Conservation (phyloP, 2,888 invertebrate genomes). For the Prosapia bicincta region DNA sequence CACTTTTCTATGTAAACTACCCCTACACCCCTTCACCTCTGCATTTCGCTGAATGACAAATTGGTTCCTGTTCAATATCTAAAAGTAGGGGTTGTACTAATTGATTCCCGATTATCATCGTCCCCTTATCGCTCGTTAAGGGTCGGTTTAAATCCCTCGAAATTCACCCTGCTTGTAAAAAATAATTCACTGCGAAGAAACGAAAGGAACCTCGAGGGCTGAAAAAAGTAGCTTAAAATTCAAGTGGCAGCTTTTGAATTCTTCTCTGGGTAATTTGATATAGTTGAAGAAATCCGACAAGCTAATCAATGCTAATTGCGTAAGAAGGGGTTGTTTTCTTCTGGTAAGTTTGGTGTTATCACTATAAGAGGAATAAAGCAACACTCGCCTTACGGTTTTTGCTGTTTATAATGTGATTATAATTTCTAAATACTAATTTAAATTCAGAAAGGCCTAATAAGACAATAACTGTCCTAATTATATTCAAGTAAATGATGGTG, state of each 20-base stretch:
- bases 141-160: conserved; percentile 21
- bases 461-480: too few species aligned
- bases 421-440: too few species aligned
- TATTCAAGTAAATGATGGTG: too few species aligned
- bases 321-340: background rate
- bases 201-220: background rate
- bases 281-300: background rate
- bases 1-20: background rate
- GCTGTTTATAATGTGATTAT: too few species aligned
- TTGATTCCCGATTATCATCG: conserved; percentile 29
- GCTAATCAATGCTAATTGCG: background rate
- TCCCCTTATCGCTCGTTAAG: conserved; percentile 20
- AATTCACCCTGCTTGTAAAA: conserved; percentile 23
- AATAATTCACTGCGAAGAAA: conserved; percentile 18
- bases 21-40: background rate
- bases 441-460: too few species aligned
- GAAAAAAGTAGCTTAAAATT: background rate
- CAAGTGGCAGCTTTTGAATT: background rate
- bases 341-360: background rate
- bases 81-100: conserved; percentile 14
- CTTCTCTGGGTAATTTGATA: background rate
- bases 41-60: background rate
- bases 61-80: background rate
- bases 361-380: too few species aligned
- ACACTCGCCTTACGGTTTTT: too few species aligned